Conservation (phyloP, 2,888 invertebrate species). For the Neoaliturus tenellus region DNA sequence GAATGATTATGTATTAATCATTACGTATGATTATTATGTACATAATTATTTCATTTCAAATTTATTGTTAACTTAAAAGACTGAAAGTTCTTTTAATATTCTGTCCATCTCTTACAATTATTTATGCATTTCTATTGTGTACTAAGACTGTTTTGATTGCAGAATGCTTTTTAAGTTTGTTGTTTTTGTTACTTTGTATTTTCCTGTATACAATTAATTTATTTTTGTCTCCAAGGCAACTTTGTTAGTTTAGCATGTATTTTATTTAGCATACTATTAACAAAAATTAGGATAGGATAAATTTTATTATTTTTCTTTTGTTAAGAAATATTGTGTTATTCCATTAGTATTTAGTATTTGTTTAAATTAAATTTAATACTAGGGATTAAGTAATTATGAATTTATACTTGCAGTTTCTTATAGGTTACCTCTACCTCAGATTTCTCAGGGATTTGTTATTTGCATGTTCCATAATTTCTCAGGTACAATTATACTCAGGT, state of each 20-base stretch:
- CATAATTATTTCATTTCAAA: no score
- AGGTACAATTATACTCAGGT: constrained; percentile 46
- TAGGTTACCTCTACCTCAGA: constrained; percentile 37
- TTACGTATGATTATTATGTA: no score
- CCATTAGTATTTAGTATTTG: not conserved
- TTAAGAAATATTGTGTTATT: constrained; percentile 23
- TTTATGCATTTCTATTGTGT: not conserved
- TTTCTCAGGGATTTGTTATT: constrained; percentile 45
- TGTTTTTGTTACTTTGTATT: constrained; percentile 24
- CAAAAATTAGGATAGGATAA: not conserved
- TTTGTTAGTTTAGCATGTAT: constrained; percentile 7
- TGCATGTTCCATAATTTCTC: constrained; percentile 26
- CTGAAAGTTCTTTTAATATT: not conserved
- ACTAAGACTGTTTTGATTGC: constrained; percentile 26
- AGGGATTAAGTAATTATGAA: not conserved
- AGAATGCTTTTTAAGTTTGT: not conserved
- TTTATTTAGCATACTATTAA: not conserved
- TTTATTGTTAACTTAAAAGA: constrained; percentile 13
- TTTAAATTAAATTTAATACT: constrained; percentile 4
- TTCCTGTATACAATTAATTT: constrained; percentile 34
- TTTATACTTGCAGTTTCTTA: constrained; percentile 17
- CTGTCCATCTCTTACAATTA: constrained; percentile 13
- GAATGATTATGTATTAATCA: no score
- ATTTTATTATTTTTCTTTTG: constrained; percentile 27
- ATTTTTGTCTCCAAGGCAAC: constrained; percentile 8